phyloP scores from a whole-genome alignment of 2,888 invertebrate species.

The Ischnura elegans region DNA sequence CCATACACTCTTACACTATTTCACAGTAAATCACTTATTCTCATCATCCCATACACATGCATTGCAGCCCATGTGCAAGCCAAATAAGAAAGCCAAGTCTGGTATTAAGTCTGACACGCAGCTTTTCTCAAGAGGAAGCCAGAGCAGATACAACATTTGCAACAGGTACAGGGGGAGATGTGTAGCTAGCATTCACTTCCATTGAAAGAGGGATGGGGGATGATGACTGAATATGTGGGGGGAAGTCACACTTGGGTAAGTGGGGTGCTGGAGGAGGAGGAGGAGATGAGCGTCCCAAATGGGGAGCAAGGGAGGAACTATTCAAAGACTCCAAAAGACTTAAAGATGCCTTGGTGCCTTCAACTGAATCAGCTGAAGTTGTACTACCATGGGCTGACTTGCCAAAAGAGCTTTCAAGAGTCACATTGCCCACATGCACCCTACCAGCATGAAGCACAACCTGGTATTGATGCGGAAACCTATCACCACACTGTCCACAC shows the following conservation, averaged over 20 bases:
- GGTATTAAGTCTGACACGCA: slow-evolving; percentile 36
- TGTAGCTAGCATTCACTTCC: slow-evolving; percentile 61
- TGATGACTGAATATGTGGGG: slow-evolving; percentile 54
- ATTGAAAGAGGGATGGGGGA: slow-evolving; percentile 40
- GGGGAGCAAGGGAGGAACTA: slow-evolving; percentile 60
- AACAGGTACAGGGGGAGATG: slow-evolving; percentile 64
- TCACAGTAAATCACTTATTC: slow-evolving; percentile 57
- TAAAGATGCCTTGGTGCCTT: slow-evolving; percentile 43
- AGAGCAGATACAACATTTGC: slow-evolving; percentile 60
- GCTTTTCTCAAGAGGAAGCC: slow-evolving; percentile 67
- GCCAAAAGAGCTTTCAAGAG: slow-evolving; percentile 32
- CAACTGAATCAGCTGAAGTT: not conserved
- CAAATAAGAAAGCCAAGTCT: slow-evolving; percentile 55
- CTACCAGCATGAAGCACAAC: slow-evolving; percentile 78
- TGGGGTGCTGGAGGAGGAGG: slow-evolving; percentile 49
- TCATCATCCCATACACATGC: slow-evolving; percentile 33
- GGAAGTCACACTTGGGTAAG: slow-evolving; percentile 51
- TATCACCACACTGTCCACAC: slow-evolving; percentile 79
- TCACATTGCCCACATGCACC: slow-evolving; percentile 75
- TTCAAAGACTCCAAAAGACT: slow-evolving; percentile 53
- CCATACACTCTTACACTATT: slow-evolving; percentile 59
- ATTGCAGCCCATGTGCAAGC: slow-evolving; percentile 32
- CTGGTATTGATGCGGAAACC: slow-evolving; percentile 79
- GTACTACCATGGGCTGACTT: slow-evolving; percentile 45
- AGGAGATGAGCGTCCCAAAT: slow-evolving; percentile 37